Conservation (phyloP, 2,888 invertebrate genomes). For the Hemaris fuciformis region DNA sequence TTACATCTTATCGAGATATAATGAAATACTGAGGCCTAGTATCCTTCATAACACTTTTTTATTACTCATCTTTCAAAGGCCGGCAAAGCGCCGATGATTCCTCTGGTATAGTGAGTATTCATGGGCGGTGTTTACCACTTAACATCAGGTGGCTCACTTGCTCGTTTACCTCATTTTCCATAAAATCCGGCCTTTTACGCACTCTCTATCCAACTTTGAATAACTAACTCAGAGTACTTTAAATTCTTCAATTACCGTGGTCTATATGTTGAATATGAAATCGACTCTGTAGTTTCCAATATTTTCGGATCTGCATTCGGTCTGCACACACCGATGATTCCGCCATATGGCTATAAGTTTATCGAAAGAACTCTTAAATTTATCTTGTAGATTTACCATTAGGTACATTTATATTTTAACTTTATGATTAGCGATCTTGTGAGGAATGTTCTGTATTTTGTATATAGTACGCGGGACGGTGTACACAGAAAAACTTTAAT, state of each 20-base stretch:
- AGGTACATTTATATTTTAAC: constrained; percentile 7
- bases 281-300: neutral
- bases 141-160: too few relatives aligned
- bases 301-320: neutral
- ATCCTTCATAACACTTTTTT: neutral
- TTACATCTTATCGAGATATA: too few relatives aligned
- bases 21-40: neutral
- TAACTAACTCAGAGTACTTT: too few relatives aligned
- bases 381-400: constrained; percentile 4
- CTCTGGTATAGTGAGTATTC: too few relatives aligned
- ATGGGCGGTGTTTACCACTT: too few relatives aligned
- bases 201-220: neutral
- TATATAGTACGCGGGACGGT: constrained; percentile 38
- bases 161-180: too few relatives aligned
- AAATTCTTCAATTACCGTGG: too few relatives aligned
- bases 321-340: constrained; percentile 1
- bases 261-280: neutral
- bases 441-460: constrained; percentile 44
- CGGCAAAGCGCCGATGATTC: too few relatives aligned
- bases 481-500: neutral
- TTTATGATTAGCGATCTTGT: constrained; percentile 14
- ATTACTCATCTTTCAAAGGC: too few relatives aligned
- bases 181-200: too few relatives aligned
- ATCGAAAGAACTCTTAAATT: neutral
- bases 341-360: constrained; percentile 9